phyloP scores from a whole-genome alignment of 1,140 invertebrate species.

The Ostrea edulis region DNA sequence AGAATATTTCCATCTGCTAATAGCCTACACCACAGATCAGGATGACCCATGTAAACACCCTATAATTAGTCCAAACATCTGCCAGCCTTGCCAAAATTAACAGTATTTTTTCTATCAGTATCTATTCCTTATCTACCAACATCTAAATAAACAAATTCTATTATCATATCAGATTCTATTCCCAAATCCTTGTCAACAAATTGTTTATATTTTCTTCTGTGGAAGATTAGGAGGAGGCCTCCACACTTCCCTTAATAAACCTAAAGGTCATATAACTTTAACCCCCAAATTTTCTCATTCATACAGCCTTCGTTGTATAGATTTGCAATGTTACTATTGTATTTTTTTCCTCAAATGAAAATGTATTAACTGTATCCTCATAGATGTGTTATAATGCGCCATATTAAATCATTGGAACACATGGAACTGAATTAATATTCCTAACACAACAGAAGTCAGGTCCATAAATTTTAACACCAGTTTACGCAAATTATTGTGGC shows the following conservation, averaged over 20 bases:
- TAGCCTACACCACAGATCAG: not conserved
- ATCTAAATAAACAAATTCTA: conserved; percentile 30
- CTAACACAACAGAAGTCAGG: not conserved
- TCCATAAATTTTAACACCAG: conserved; percentile 2
- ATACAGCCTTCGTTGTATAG: too few relatives aligned
- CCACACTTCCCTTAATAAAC: not conserved
- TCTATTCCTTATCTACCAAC: conserved; percentile 18
- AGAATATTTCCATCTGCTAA: not conserved
- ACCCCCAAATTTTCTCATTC: too few relatives aligned
- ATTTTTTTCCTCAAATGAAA: too few relatives aligned
- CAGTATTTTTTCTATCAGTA: not conserved
- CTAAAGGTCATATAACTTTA: too few relatives aligned
- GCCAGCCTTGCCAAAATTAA: conserved; percentile 20
- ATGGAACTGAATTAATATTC: conserved; percentile 1
- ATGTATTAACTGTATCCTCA: too few relatives aligned
- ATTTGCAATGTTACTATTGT: too few relatives aligned
- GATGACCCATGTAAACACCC: conserved; percentile 3
- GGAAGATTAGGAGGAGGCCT: not conserved
- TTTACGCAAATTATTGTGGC: conserved; percentile 19
- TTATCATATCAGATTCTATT: not conserved
- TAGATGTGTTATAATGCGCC: too few relatives aligned
- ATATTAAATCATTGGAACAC: not conserved
- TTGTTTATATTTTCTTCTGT: not conserved
- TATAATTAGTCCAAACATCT: conserved; percentile 18
- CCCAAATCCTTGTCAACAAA: conserved; percentile 16